Evolutionary conservation across 1,140 invertebrate species (phyloP).

Genomic region (Drosophila saltans): DNA sequence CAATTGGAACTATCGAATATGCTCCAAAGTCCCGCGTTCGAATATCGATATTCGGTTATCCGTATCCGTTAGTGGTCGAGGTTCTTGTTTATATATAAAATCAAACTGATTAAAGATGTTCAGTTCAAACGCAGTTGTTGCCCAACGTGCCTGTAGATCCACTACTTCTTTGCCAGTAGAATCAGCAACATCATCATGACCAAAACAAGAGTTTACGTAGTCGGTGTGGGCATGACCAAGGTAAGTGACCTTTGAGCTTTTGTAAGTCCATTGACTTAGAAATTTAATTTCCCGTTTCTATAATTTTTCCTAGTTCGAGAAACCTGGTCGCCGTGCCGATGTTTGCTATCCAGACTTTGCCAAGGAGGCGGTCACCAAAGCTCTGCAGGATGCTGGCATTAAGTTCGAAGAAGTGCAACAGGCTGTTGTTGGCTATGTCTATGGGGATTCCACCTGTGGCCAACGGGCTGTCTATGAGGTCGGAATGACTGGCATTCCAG

Average conservation of each 20-base stretch:
- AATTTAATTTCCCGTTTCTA: background rate
- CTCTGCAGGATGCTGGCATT: conserved; percentile 94
- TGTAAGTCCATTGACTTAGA: conserved; percentile 18
- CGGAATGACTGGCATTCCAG: conserved; percentile 97
- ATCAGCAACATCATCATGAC: conserved; percentile 79
- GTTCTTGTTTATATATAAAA: conserved; percentile 1
- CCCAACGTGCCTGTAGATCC: conserved; percentile 18
- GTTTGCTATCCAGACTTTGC: conserved; percentile 98
- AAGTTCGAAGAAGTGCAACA: conserved; percentile 91
- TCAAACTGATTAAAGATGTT: background rate
- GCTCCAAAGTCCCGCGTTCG: too few species aligned
- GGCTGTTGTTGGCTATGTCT: conserved; percentile 96
- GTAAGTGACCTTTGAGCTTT: conserved; percentile 82
- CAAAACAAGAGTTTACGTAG: conserved; percentile 91
- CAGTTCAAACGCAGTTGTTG: conserved; percentile 24
- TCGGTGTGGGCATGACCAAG: conserved; percentile 99
- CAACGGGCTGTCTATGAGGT: conserved; percentile 97
- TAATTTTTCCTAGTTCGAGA: conserved; percentile 84
- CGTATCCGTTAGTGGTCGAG: too few species aligned
- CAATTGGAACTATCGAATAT: too few species aligned
- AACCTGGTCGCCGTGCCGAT: conserved; percentile 91
- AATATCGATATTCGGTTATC: too few species aligned
- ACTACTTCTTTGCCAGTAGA: background rate
- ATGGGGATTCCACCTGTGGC: conserved; percentile 97
- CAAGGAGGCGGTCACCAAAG: conserved; percentile 95